Percentiles rank a stretch among this genome's conserved stretches.
Evolutionary conservation across 2,888 invertebrate species (phyloP).

Genomic region (Margaritifera margaritifera): DNA sequence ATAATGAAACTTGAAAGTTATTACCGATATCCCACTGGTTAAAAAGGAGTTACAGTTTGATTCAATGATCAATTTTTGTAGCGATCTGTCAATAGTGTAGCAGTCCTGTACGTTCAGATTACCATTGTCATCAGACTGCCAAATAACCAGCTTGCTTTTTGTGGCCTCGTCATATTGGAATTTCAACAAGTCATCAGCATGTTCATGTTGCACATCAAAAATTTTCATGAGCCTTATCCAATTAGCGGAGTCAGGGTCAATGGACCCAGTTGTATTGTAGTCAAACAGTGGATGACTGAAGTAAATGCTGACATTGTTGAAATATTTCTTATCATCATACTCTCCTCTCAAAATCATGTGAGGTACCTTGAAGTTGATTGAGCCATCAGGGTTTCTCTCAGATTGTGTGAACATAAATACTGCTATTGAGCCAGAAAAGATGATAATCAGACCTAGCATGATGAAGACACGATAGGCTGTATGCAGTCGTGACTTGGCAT

Average conservation of each 20-base stretch:
- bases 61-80: conserved; percentile 17
- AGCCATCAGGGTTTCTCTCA: conserved; percentile 47
- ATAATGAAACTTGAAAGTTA: conserved; percentile 50
- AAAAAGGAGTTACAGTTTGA: conserved; percentile 25
- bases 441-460: conserved; percentile 53
- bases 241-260: conserved; percentile 23
- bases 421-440: conserved; percentile 45
- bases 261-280: conserved; percentile 5
- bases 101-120: conserved; percentile 36
- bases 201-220: conserved; percentile 28
- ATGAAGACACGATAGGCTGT: conserved; percentile 52
- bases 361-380: conserved; percentile 54
- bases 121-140: conserved; percentile 25
- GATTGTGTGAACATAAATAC: conserved; percentile 61
- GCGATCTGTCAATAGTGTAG: conserved; percentile 34
- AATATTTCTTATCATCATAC: conserved; percentile 59
- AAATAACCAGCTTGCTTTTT: conserved; percentile 34
- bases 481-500: conserved; percentile 39
- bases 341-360: conserved; percentile 47
- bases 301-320: conserved; percentile 56
- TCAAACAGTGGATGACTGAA: conserved; percentile 54
- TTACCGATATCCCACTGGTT: conserved; percentile 14
- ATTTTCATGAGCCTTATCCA: conserved; percentile 48
- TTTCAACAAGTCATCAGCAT: conserved; percentile 28
- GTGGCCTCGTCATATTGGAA: conserved; percentile 39